Conservation (phyloP, 2,888 invertebrate species). For the Steinernema scapterisci region DNA sequence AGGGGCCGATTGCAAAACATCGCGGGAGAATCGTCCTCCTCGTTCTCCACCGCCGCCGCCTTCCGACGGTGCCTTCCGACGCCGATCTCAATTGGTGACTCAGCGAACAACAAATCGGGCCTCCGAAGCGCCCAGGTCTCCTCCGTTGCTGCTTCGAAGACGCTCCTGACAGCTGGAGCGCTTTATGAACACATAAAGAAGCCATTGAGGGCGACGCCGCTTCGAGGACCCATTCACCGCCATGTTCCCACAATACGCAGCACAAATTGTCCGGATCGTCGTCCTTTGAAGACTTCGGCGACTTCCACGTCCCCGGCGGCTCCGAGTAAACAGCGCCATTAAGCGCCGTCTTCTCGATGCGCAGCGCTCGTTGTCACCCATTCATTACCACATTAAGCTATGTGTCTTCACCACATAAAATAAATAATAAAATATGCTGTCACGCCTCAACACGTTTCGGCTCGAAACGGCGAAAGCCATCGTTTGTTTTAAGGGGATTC, state of each 20-base stretch:
- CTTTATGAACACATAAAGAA: constrained; percentile 33
- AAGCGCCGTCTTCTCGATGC: constrained; percentile 3
- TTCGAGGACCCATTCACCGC: not conserved
- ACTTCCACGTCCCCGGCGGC: not conserved
- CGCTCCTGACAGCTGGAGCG: not conserved
- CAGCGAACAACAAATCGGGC: no score
- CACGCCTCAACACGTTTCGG: constrained; percentile 7
- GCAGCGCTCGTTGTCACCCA: constrained; percentile 31
- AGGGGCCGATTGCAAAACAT: not conserved
- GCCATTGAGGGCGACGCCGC: not conserved
- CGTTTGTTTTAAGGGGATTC: not conserved
- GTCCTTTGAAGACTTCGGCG: constrained; percentile 1
- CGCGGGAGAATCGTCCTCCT: no score
- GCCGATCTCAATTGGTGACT: not conserved
- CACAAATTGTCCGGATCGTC: constrained; percentile 3
- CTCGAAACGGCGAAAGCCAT: not conserved
- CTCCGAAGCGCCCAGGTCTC: not conserved
- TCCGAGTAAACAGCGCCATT: constrained; percentile 29
- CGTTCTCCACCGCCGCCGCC: no score
- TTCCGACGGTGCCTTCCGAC: not conserved
- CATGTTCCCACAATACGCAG: constrained; percentile 20
- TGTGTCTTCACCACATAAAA: constrained; percentile 20
- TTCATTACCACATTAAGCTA: constrained; percentile 32
- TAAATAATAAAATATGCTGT: constrained; percentile 33
- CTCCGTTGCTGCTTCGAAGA: not conserved